Base-by-base conservation (phyloP, 2,888 invertebrate species). In the Cotesia congregata region DNA sequence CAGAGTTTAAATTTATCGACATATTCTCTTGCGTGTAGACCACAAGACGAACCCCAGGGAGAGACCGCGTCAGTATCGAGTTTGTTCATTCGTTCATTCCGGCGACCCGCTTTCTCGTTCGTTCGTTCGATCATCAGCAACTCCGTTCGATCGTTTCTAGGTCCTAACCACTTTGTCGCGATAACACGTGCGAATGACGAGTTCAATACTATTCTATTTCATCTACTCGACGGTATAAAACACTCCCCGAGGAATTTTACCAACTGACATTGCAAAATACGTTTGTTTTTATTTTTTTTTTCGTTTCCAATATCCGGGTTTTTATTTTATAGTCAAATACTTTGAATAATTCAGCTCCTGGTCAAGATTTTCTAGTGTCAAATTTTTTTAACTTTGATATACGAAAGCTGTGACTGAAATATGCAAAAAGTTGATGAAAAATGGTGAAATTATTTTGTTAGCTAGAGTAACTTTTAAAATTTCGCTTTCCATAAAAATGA, bases 181-280 rank as follows among this genome's bases (percentile, higher is more conserved):
- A 74, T 76, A 76, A 77, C 77, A 77, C 77, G 74, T 79, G 74
- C 77, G 41, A 73, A 75, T 70, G 73, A 74, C 67, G 41, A 59
- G 39, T 72, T 12, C 69, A 40, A 64, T 72, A 64, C 65, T 50
- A 12, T 50, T 50, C 50, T 50, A 50, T 50, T 50, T 50, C 50
- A 50, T 50, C 50, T 50, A 50, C 69, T 17, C 68, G 61, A n/a
- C 70, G 39, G 67, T 39, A 72, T 41, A 72, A n/a, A 41, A 72
- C 17, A 40, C 20, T 64, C 40, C 41, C 64, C 3, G 5, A 15
- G 40, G 72, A 72, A 62, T 72, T 30, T 61, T 12, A 17, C 61
- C 40, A 72, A 40, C 61, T 62, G 62, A 62, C 39, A 60, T 30
- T 2, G 12, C 30, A 12, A 65, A 65, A 65, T 65, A 65, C 30